phyloP scores from a whole-genome alignment of 2,113 vertebrate species.

The Ascaphus truei region DNA sequence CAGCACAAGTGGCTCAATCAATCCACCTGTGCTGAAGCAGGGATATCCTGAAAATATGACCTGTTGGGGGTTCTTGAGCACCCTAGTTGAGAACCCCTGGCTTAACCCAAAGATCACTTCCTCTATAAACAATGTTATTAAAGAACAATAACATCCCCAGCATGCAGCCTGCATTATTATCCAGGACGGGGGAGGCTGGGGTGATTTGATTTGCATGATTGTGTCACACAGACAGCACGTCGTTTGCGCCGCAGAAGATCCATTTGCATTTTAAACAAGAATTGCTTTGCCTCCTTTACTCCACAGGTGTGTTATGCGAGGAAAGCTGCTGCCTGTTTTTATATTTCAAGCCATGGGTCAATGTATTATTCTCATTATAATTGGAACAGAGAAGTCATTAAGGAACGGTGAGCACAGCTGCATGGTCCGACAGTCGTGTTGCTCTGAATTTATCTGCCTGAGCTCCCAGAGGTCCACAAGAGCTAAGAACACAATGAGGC shows the following conservation, averaged over 20 bases:
- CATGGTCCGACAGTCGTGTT: not conserved
- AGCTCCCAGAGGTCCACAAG: not conserved
- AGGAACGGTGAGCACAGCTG: not conserved
- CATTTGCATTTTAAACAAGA: constrained; percentile 7
- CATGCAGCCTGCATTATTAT: not conserved
- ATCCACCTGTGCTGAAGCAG: too few species aligned
- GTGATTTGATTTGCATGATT: not conserved
- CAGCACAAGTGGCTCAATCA: too few species aligned
- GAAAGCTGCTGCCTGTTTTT: not conserved
- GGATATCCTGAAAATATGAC: too few species aligned
- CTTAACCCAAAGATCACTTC: not conserved
- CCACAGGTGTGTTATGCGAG: not conserved
- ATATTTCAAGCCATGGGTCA: not conserved
- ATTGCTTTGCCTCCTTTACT: not conserved
- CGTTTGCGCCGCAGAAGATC: not conserved
- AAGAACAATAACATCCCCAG: not conserved
- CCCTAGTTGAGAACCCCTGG: too few species aligned
- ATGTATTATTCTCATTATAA: constrained; percentile 26
- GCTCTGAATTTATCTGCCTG: not conserved
- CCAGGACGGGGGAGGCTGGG: not conserved
- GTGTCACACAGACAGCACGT: not conserved
- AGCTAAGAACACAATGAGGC: not conserved
- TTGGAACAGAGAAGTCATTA: constrained; percentile 17
- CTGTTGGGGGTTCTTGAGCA: too few species aligned
- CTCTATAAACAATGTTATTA: not conserved